A percentile compares a stretch with the other conserved stretches of the same genome.
phyloP scores from a whole-genome alignment of 2,888 invertebrate genomes.

The Megamerina dolium region DNA sequence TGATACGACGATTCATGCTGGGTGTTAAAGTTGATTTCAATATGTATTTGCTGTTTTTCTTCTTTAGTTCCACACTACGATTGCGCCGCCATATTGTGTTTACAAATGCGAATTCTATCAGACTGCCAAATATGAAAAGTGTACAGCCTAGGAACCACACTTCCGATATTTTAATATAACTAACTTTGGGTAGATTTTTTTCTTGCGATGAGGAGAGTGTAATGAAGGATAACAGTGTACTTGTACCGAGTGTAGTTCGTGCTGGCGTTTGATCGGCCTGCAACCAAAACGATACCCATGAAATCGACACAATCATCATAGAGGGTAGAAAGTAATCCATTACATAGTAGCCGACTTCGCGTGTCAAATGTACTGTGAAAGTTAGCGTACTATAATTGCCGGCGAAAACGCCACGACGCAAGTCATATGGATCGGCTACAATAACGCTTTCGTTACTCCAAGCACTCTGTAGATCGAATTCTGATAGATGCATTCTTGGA shows the following conservation, averaged over 20 bases:
- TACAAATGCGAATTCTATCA: slow-evolving; percentile 83
- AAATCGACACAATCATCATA: slow-evolving; percentile 77
- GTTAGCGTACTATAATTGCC: slow-evolving; percentile 78
- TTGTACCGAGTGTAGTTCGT: slow-evolving; percentile 72
- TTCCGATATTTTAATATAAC: slow-evolving; percentile 83
- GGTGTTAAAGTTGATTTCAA: slow-evolving; percentile 78
- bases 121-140: slow-evolving; percentile 75
- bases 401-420: slow-evolving; percentile 65
- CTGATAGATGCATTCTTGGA: slow-evolving; percentile 70
- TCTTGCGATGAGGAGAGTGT: slow-evolving; percentile 78
- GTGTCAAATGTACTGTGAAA: slow-evolving; percentile 69
- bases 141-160: slow-evolving; percentile 84
- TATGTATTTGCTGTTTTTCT: slow-evolving; percentile 70
- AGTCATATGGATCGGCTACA: slow-evolving; percentile 58
- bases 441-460: slow-evolving; percentile 65
- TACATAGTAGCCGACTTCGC: slow-evolving; percentile 79
- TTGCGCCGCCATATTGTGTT: slow-evolving; percentile 82
- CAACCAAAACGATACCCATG: slow-evolving; percentile 86
- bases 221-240: slow-evolving; percentile 81
- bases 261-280: slow-evolving; percentile 82
- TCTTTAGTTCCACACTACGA: slow-evolving; percentile 49
- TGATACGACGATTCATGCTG: slow-evolving; percentile 59
- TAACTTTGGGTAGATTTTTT: slow-evolving; percentile 78
- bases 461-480: slow-evolving; percentile 65
- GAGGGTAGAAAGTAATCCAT: slow-evolving; percentile 86